A percentile compares a stretch with the other conserved stretches of the same genome.
phyloP scores from a whole-genome alignment of 2,888 invertebrate genomes.

The Sisyra nigra region DNA sequence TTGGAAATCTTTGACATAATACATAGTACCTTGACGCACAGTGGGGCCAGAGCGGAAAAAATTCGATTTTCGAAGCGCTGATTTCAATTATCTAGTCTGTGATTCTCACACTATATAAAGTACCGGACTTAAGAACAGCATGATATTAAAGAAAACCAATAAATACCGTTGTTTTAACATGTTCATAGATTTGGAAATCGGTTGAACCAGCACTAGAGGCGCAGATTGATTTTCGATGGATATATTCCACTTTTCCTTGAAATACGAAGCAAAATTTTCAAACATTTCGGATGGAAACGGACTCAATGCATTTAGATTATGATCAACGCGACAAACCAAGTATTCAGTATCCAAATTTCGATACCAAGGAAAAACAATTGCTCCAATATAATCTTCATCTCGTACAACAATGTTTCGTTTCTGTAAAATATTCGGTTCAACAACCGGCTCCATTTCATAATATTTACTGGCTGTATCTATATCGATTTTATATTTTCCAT shows the following conservation, averaged over 20 bases:
- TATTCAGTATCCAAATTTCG: conserved; percentile 36
- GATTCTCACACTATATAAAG: too few species aligned
- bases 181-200: conserved; percentile 40
- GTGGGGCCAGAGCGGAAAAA: too few species aligned
- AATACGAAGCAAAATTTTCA: conserved; percentile 58
- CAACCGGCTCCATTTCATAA: conserved; percentile 23
- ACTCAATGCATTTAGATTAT: conserved; percentile 46
- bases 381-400: conserved; percentile 44
- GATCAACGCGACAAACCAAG: conserved; percentile 51
- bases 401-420: conserved; percentile 33
- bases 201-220: conserved; percentile 68
- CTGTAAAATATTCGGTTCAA: conserved; percentile 30
- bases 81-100: too few species aligned
- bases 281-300: conserved; percentile 45
- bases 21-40: too few species aligned
- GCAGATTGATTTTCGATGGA: conserved; percentile 46
- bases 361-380: conserved; percentile 81
- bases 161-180: conserved; percentile 36
- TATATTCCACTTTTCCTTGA: conserved; percentile 52
- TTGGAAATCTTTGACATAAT: too few species aligned
- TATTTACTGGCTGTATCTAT: conserved; percentile 38
- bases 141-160: neutral
- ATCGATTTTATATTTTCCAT: conserved; percentile 33
- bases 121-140: too few species aligned
- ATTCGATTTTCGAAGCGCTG: too few species aligned